Evolutionary conservation across 2,797 vertebrate species (phyloP).

Genomic region (Sebastes miniatus): DNA sequence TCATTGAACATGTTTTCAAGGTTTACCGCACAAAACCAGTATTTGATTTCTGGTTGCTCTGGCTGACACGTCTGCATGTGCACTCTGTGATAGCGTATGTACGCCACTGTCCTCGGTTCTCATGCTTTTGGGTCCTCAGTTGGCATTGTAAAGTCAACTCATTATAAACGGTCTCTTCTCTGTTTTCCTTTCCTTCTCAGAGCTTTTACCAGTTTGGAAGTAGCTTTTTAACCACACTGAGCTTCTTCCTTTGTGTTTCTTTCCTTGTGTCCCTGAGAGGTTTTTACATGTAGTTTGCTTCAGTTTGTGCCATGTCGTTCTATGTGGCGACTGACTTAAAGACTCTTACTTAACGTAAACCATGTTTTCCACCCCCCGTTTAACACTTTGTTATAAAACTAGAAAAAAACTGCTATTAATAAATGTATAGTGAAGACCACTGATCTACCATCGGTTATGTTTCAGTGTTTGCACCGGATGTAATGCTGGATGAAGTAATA

Average conservation of each 20-base stretch:
- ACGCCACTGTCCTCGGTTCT: slow-evolving; percentile 22
- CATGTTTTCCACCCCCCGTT: slow-evolving; percentile 72
- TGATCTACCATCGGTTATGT: slow-evolving; percentile 61
- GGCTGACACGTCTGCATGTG: slow-evolving; percentile 76
- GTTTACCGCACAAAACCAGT: slow-evolving; percentile 54
- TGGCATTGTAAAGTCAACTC: slow-evolving; percentile 55
- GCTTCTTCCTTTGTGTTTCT: slow-evolving; percentile 76
- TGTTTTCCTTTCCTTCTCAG: slow-evolving; percentile 25
- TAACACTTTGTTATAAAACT: slow-evolving; percentile 84
- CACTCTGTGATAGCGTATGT: slow-evolving; percentile 54
- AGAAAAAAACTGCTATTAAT: slow-evolving; percentile 73
- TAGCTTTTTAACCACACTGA: slow-evolving; percentile 77
- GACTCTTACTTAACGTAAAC: slow-evolving; percentile 77
- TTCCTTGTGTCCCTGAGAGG: slow-evolving; percentile 66
- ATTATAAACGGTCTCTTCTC: slow-evolving; percentile 36
- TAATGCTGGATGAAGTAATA: slow-evolving; percentile 77
- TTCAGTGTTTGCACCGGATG: slow-evolving; percentile 75
- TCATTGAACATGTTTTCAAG: slow-evolving; percentile 41
- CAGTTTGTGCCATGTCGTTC: slow-evolving; percentile 84
- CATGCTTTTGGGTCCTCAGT: slow-evolving; percentile 44
- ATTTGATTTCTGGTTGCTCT: slow-evolving; percentile 56
- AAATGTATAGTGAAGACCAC: slow-evolving; percentile 86
- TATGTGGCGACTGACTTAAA: slow-evolving; percentile 76
- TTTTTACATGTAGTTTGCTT: slow-evolving; percentile 70
- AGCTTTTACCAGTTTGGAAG: slow-evolving; percentile 72